These are phyloP conservation scores for Psephotus haematonotus DNA, from an alignment of 2,113 vertebrate genomes.

Conservation along the genomic window DNA sequence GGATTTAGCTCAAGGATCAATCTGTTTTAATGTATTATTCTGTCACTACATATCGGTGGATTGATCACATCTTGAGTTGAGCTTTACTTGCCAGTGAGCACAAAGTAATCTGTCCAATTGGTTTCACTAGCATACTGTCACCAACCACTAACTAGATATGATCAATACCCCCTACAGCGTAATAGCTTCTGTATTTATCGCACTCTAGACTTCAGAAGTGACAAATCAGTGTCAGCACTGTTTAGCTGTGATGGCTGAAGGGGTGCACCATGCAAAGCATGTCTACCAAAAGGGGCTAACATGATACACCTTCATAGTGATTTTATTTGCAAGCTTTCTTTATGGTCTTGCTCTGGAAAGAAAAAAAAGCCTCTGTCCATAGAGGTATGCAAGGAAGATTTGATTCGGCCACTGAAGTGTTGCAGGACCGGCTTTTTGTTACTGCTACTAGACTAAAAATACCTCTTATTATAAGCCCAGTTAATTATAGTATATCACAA, in stretches of 20 bases:
- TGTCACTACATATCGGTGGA: slow-evolving; percentile 17
- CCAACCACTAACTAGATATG: background rate
- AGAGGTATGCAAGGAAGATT: accelerated
- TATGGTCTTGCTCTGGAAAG: background rate
- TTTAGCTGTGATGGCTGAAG: background rate
- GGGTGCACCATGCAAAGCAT: background rate
- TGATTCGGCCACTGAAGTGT: background rate
- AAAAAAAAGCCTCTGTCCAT: background rate
- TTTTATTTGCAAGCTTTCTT: background rate
- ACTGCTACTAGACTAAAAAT: background rate
- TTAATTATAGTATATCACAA: background rate
- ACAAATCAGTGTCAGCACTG: background rate
- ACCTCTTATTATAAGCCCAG: background rate
- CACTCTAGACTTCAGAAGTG: background rate
- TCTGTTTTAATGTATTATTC: slow-evolving; percentile 32
- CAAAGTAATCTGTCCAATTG: background rate
- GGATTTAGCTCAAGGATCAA: slow-evolving; percentile 1
- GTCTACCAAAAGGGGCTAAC: background rate
- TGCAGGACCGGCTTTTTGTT: background rate
- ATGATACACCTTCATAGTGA: accelerated
- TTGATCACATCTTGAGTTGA: slow-evolving; percentile 17
- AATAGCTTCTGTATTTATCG: background rate
- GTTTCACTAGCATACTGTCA: background rate
- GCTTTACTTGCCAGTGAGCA: background rate
- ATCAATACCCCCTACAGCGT: background rate